These are phyloP conservation scores for Diplazon laetatorius DNA, from an alignment of 2,888 invertebrate species.

Conservation along the genomic window DNA sequence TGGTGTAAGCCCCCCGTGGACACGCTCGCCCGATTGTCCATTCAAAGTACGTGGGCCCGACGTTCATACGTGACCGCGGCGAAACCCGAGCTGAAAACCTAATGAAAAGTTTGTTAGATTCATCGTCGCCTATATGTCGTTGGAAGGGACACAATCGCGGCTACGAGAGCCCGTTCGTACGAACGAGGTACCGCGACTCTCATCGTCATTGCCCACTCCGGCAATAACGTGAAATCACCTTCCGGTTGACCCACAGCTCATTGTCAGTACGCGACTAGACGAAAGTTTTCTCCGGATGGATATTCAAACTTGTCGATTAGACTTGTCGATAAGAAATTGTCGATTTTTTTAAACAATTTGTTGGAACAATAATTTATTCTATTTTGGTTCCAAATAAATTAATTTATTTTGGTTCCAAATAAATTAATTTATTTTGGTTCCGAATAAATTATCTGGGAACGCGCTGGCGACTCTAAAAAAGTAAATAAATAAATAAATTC, in stretches of 20 bases:
- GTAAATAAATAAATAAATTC: too few species aligned
- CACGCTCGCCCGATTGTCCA: conserved; percentile 54
- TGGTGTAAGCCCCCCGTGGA: neutral
- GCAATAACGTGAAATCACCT: conserved; percentile 32
- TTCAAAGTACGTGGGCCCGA: conserved; percentile 60
- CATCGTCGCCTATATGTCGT: conserved; percentile 8
- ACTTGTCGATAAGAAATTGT: too few species aligned
- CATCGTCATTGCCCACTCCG: neutral
- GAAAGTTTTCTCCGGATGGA: neutral
- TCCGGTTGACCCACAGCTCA: conserved; percentile 61
- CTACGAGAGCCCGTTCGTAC: neutral
- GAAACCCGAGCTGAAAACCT: conserved; percentile 62
- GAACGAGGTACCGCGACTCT: neutral
- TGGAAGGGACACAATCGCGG: too few species aligned
- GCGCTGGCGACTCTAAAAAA: too few species aligned
- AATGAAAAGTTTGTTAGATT: conserved; percentile 44
- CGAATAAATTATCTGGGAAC: too few species aligned
- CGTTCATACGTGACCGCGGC: conserved; percentile 60
- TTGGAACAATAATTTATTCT: too few species aligned
- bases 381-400: too few species aligned
- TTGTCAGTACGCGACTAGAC: neutral
- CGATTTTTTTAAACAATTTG: too few species aligned
- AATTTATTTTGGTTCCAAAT: too few species aligned
- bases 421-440: too few species aligned
- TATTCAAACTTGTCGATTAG: too few species aligned